phyloP scores from a whole-genome alignment of 2,113 vertebrate species.

The Corydoras maculifer region DNA sequence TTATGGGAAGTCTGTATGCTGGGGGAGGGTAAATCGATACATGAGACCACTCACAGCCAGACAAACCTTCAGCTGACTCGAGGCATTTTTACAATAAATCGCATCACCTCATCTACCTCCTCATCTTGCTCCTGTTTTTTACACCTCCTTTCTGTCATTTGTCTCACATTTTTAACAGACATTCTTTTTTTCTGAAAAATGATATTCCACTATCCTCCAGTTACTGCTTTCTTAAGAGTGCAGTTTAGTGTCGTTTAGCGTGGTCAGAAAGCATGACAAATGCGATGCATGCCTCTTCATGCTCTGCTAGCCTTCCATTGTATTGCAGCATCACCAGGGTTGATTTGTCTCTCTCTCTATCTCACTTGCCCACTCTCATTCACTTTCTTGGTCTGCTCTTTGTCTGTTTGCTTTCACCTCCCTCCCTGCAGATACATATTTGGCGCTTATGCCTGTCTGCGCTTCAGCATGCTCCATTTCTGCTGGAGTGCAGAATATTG shows the following conservation, averaged over 20 bases:
- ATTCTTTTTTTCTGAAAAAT: constrained; percentile 13
- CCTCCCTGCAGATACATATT: constrained; percentile 60
- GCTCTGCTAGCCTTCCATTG: constrained; percentile 63
- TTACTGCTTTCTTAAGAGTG: constrained; percentile 61
- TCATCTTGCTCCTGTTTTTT: constrained; percentile 1
- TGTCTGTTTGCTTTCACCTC: constrained; percentile 12
- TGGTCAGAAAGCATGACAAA: constrained; percentile 71
- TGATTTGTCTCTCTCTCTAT: constrained; percentile 53
- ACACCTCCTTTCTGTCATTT: constrained; percentile 4
- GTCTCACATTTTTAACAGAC: neutral
- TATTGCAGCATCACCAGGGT: constrained; percentile 67
- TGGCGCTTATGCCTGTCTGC: constrained; percentile 72
- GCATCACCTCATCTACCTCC: constrained; percentile 49
- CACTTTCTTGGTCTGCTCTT: constrained; percentile 10
- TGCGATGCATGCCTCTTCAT: constrained; percentile 67
- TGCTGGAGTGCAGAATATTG: constrained; percentile 63
- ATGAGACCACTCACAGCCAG: constrained; percentile 50
- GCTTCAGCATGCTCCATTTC: constrained; percentile 76
- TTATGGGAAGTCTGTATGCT: constrained; percentile 33
- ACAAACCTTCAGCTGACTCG: constrained; percentile 53
- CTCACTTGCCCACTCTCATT: neutral
- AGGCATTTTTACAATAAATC: constrained; percentile 61
- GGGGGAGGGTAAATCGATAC: constrained; percentile 51
- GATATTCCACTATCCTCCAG: constrained; percentile 36
- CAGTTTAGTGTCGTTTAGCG: constrained; percentile 68